Evolutionary conservation across 2,113 vertebrate species (phyloP), one percentile per base, ranked within the genome.

Genomic region (Sinocyclocheilus grahami): DNA sequence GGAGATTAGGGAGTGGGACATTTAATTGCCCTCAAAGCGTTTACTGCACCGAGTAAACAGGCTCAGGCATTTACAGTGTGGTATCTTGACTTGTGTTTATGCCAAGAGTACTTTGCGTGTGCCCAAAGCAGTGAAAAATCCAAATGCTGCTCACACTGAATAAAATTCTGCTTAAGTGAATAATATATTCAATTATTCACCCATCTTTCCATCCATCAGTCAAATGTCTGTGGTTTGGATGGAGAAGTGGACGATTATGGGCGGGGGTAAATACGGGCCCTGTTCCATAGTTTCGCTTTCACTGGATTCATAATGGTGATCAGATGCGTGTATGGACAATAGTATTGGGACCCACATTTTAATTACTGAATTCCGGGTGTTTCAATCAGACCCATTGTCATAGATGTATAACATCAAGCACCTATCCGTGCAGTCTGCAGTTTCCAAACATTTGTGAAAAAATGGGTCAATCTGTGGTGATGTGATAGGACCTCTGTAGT

Each of bases 41-140:
- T 89, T 89, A 90, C 86, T 80, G 87, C 89, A 62, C 84, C 46
- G 53, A 86, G 87, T 88, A 89, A 91, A 91, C 86, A 89, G 75
- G 53, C 78, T 33, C 83, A 87, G 90, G 86, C 90, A 90, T 87
- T 88, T 89, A 88, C 69, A 62, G 86, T 76, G 82, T 82, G 78
- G 87, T 86, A 86, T 83, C 82, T 89, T 60, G 77, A 84, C 60
- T 72, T 78, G 89, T 30, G 6, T 16, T 39, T 33, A 30, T 69
- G 89, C 90, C 90, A 89, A 87, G 82, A 84, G 81, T 79, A 82
- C 84, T 88, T 88, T 85, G 30, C 18, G 27, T 20, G 55, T 55
- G 39, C 71, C 53, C 48, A 83, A 82, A 74, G 87, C n/a, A 83
- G 65, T 82, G 83, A 76, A 85, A 86, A 69, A 16, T 39, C 72